These are phyloP conservation scores for Grus americana DNA, from an alignment of 2,113 vertebrate species.

Conservation along the genomic window DNA sequence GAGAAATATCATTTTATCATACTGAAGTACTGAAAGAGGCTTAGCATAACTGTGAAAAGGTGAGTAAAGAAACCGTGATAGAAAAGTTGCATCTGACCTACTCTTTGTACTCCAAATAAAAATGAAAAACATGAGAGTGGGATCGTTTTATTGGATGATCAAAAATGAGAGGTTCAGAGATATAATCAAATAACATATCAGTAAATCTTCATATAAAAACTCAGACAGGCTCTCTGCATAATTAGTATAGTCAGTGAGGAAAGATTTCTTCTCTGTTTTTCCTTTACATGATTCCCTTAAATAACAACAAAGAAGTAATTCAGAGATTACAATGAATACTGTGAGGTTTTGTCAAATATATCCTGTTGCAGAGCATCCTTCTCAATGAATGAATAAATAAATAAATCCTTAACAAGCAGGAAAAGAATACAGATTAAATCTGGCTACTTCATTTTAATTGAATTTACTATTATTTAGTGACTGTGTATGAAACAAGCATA, in stretches of 20 bases:
- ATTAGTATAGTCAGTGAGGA: not conserved
- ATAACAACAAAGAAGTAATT: slow-evolving; percentile 19
- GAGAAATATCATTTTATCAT: not conserved
- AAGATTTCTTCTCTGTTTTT: not conserved
- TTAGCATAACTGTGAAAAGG: not conserved
- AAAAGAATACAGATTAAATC: not conserved
- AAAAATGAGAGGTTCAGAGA: not conserved
- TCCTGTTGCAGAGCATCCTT: not conserved
- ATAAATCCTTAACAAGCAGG: not conserved
- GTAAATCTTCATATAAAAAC: not conserved
- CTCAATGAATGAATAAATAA: not conserved
- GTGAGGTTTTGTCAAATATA: not conserved
- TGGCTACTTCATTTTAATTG: not conserved
- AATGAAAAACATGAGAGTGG: not conserved
- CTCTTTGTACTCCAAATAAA: not conserved
- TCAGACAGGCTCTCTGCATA: not conserved
- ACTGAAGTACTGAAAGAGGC: not conserved
- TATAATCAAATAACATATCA: not conserved
- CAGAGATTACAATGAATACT: not conserved
- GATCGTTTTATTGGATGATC: not conserved
- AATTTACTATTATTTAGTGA: not conserved
- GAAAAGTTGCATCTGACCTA: not conserved
- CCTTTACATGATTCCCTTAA: not conserved
- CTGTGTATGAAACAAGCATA: not conserved
- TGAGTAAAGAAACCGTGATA: not conserved